Conservation (phyloP, 2,888 invertebrate genomes). For the Helleia helle region DNA sequence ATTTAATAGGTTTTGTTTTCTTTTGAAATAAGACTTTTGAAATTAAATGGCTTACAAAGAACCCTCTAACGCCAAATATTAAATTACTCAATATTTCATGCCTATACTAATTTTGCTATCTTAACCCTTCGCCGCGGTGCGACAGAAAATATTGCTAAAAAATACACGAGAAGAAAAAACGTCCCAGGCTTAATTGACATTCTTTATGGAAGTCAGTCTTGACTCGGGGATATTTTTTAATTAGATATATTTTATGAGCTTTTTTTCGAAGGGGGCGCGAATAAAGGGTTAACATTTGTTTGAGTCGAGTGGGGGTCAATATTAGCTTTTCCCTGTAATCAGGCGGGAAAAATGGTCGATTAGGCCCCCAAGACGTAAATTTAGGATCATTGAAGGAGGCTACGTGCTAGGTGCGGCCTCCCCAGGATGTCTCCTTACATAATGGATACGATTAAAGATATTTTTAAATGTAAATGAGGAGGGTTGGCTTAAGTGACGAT, state of each 20-base stretch:
- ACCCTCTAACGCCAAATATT: slow-evolving; percentile 48
- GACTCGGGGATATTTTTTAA: slow-evolving; percentile 74
- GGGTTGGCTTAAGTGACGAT: slow-evolving; percentile 10
- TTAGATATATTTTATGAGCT: slow-evolving; percentile 75
- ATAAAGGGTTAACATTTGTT: slow-evolving; percentile 74
- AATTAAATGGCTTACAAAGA: slow-evolving; percentile 16
- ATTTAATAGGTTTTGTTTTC: slow-evolving; percentile 7
- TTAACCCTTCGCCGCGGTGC: slow-evolving; percentile 67
- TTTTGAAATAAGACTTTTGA: slow-evolving; percentile 2
- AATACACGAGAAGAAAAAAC: slow-evolving; percentile 43
- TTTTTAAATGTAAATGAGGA: slow-evolving; percentile 25
- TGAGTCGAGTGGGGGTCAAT: slow-evolving; percentile 62
- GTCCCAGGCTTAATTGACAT: slow-evolving; percentile 71
- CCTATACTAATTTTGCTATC: slow-evolving; percentile 73
- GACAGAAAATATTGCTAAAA: slow-evolving; percentile 52
- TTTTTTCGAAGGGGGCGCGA: slow-evolving; percentile 68
- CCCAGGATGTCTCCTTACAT: slow-evolving; percentile 37
- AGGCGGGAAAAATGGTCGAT: slow-evolving; percentile 71
- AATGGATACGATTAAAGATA: slow-evolving; percentile 42
- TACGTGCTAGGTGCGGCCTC: slow-evolving; percentile 44
- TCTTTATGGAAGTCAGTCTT: slow-evolving; percentile 74
- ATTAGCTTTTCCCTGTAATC: slow-evolving; percentile 70
- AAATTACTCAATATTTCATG: slow-evolving; percentile 74
- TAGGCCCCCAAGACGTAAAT: slow-evolving; percentile 67
- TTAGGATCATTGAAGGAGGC: slow-evolving; percentile 61